A percentile compares a stretch with the other conserved stretches of the same genome.
Conservation (phyloP, 2,888 invertebrate genomes). For the Ditylenchus weischeri region DNA sequence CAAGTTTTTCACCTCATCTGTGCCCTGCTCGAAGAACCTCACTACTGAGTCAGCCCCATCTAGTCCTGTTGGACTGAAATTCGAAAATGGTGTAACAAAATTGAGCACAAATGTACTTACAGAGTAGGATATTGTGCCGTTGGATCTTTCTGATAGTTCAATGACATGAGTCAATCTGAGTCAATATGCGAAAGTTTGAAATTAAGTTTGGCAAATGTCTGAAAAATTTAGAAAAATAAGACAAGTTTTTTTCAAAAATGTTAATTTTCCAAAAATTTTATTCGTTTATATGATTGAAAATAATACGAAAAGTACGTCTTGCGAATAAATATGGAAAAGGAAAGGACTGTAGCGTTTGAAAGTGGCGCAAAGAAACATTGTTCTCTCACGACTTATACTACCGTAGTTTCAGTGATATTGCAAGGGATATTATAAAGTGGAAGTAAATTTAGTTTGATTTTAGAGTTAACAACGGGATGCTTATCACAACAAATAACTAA, state of each 20-base stretch:
- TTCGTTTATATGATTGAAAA: too few species aligned
- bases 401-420: too few species aligned
- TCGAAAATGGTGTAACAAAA: not conserved
- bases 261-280: too few species aligned
- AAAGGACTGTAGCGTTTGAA: slow-evolving; percentile 11
- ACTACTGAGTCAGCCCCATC: slow-evolving; percentile 31
- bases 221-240: not conserved
- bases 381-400: too few species aligned
- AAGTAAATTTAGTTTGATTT: too few species aligned
- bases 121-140: slow-evolving; percentile 21
- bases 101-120: not conserved
- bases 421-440: too few species aligned
- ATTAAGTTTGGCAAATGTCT: not conserved
- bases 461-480: too few species aligned
- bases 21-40: slow-evolving; percentile 30
- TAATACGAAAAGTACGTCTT: too few species aligned
- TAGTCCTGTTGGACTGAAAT: slow-evolving; percentile 8
- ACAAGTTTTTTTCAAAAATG: not conserved
- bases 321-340: not conserved
- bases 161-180: slow-evolving; percentile 17
- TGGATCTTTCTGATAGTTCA: slow-evolving; percentile 25
- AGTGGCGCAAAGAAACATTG: not conserved
- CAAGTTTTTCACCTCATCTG: slow-evolving; percentile 37
- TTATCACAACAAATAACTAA: too few species aligned
- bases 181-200: not conserved